phyloP scores from a whole-genome alignment of 2,888 invertebrate species.

The Netelia fuscicornis region DNA sequence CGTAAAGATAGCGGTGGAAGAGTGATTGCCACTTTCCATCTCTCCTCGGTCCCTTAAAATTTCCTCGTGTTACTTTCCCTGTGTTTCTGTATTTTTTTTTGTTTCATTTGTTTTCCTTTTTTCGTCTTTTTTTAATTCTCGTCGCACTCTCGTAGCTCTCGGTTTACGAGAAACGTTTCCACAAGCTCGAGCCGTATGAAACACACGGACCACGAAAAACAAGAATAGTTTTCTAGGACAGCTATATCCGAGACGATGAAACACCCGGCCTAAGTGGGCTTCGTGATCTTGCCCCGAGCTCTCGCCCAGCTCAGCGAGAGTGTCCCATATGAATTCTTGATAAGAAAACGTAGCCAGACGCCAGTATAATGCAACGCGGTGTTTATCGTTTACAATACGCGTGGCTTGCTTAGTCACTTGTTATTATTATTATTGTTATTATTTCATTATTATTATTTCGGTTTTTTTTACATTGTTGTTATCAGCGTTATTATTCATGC shows the following conservation, averaged over 20 bases:
- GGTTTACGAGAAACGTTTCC: conserved; percentile 16
- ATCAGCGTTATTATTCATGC: background rate
- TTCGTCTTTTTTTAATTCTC: background rate
- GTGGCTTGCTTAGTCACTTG: background rate
- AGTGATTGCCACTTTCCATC: conserved; percentile 19
- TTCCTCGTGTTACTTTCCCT: conserved; percentile 14
- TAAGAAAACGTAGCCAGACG: conserved; percentile 31
- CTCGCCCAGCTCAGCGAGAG: background rate
- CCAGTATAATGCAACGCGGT: background rate
- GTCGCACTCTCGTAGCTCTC: background rate
- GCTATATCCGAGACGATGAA: conserved; percentile 58
- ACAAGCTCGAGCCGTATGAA: background rate
- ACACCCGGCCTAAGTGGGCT: conserved; percentile 39
- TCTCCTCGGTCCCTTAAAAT: conserved; percentile 9
- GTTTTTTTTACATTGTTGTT: background rate
- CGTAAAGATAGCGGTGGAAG: conserved; percentile 30
- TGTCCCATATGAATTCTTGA: conserved; percentile 49
- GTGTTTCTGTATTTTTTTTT: background rate
- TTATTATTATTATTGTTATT: background rate
- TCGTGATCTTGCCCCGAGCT: conserved; percentile 8
- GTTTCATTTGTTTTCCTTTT: background rate
- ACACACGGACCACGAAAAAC: conserved; percentile 24
- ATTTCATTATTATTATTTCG: too few species aligned
- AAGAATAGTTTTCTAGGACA: conserved; percentile 62
- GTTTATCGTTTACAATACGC: conserved; percentile 18